phyloP scores from a whole-genome alignment of 2,797 vertebrate species.

The Acropternis orthonyx region DNA sequence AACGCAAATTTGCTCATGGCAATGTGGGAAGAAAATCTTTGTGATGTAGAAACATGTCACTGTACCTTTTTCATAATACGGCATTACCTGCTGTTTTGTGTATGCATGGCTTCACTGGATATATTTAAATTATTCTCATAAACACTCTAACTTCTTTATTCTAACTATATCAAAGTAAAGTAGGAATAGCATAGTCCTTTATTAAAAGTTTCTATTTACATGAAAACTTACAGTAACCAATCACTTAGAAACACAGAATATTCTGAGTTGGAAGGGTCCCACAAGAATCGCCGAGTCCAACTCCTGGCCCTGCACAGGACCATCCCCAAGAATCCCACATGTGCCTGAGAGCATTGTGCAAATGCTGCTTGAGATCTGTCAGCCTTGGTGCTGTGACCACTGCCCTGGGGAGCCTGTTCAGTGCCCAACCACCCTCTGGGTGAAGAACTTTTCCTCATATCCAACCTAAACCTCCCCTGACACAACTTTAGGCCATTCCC shows the following conservation, averaged over 20 bases:
- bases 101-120: neutral
- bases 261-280: neutral
- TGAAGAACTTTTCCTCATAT: neutral
- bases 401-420: neutral
- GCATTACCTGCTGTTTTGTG: neutral
- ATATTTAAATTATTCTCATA: constrained; percentile 6
- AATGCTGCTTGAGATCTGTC: neutral
- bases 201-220: constrained; percentile 12
- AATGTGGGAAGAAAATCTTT: neutral
- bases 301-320: neutral
- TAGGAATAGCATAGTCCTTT: neutral
- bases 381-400: neutral
- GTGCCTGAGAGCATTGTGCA: neutral
- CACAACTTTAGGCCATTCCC: neutral
- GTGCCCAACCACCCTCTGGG: neutral
- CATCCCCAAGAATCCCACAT: neutral
- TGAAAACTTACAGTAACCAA: neutral
- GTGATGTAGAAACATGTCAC: constrained; percentile 37
- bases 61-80: constrained; percentile 14
- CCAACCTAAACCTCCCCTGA: neutral
- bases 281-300: neutral
- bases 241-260: neutral
- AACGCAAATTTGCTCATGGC: constrained; percentile 1
- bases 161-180: neutral
- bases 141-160: neutral